Base-by-base conservation (phyloP, 2,113 vertebrate species). In the Pogona vitticeps region DNA sequence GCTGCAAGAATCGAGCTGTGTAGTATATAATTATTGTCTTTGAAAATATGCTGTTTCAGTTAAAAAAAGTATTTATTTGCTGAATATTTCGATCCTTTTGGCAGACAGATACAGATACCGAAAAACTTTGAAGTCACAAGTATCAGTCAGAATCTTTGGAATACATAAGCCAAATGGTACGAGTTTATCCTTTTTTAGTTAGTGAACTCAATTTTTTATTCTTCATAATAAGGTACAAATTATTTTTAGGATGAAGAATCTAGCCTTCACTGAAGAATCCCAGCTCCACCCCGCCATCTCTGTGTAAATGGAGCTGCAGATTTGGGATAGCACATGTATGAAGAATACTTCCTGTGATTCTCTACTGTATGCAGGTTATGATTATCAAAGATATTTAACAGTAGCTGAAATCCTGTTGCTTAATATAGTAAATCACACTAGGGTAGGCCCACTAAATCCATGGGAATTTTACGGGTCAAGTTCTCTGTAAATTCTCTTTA, bases 281-380 rank as follows among this genome's bases (percentile, higher is more conserved):
- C 46, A n/a, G 59, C 10, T 31, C 20, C 38, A 20, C 33, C 36
- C 15, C 67, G 14, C 68, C 56, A 9, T 0, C 0, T 61, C 38
- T 71, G 46, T 73, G 76, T 2, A 73, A 79, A 78, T 63, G 1
- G 56, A 0, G 0, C 1, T 72, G 1, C 71, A 6, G 31, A n/a
- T 68, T 14, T 23, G 0, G 46, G 63, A 63, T 75, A 56, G 56
- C 12, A 26, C 31, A 5, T 10, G 14, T 76, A n/a, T 0, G 6
- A 28, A 76, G 80, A 72, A 36, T 0, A 1, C 3, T 2, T 0
- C 0, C 1, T 1, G 63, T 9, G 61, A 31, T 63, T 8, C 23
- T 83, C 58, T 77, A 42, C 42, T 42, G 26, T 23, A 36, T 36
- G 12, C 56, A 36, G 58, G 52, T 52, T 1, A 0, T 40, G 10